A percentile compares a stretch with the other conserved stretches of the same genome.
Conservation (phyloP, 1,140 invertebrate species). For the Drosophila persimilis region DNA sequence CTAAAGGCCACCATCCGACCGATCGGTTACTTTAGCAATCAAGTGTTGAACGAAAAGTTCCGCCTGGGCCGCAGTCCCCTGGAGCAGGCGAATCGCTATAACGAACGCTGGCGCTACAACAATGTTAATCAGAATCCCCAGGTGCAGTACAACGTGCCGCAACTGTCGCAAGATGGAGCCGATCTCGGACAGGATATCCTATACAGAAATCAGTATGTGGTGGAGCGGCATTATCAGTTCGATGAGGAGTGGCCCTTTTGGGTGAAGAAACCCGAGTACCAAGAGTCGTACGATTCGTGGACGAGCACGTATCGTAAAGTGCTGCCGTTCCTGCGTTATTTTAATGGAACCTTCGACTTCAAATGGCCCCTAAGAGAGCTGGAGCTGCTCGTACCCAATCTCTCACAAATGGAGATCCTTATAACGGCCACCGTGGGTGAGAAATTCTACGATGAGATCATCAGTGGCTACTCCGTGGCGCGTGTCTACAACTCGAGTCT, state of each 20-base stretch:
- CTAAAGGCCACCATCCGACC: slow-evolving; percentile 90
- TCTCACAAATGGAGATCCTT: slow-evolving; percentile 92
- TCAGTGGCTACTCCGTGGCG: slow-evolving; percentile 93
- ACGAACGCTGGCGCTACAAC: slow-evolving; percentile 68
- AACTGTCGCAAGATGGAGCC: slow-evolving; percentile 55
- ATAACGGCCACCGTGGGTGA: slow-evolving; percentile 95
- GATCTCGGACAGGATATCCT: slow-evolving; percentile 67
- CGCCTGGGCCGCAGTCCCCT: slow-evolving; percentile 76
- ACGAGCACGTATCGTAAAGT: slow-evolving; percentile 83
- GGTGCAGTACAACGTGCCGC: slow-evolving; percentile 51
- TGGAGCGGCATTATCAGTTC: slow-evolving; percentile 90
- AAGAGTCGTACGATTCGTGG: slow-evolving; percentile 68
- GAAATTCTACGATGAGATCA: slow-evolving; percentile 92
- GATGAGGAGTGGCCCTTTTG: slow-evolving; percentile 91
- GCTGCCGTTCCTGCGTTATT: slow-evolving; percentile 89
- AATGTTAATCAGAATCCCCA: slow-evolving; percentile 63
- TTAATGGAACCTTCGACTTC: slow-evolving; percentile 94
- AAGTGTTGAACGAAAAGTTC: slow-evolving; percentile 78
- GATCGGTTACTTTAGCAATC: slow-evolving; percentile 85
- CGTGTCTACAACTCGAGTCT: slow-evolving; percentile 94
- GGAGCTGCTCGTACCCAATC: slow-evolving; percentile 85
- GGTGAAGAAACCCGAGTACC: slow-evolving; percentile 85
- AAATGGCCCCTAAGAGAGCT: slow-evolving; percentile 92
- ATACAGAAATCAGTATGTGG: slow-evolving; percentile 84
- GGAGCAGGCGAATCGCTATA: slow-evolving; percentile 60